phyloP scores from a whole-genome alignment of 1,140 invertebrate genomes.

The Cherax quadricarinatus region DNA sequence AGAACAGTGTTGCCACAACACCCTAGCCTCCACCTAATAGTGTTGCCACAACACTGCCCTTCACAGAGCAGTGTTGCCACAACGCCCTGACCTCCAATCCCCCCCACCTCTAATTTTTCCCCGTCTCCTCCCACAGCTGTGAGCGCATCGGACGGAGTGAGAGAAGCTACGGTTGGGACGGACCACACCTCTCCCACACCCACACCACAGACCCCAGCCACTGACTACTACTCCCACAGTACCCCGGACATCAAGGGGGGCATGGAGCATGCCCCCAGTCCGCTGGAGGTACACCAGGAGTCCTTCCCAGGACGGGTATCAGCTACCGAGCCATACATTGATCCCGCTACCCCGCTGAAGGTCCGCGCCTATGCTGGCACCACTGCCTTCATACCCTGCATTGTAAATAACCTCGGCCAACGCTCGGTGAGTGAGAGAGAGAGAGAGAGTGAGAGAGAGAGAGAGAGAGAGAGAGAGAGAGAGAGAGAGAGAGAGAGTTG shows the following conservation, averaged over 20 bases:
- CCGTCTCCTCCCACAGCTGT: background rate
- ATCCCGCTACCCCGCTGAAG: slow-evolving; percentile 41
- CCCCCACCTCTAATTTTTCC: too few relatives aligned
- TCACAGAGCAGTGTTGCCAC: too few relatives aligned
- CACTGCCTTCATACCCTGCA: slow-evolving; percentile 52
- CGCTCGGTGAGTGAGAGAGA: slow-evolving; percentile 31
- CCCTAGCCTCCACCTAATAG: background rate
- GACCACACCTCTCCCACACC: background rate
- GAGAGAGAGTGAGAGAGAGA: too few relatives aligned
- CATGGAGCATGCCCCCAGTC: background rate
- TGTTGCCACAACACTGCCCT: background rate
- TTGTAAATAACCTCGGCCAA: slow-evolving; percentile 48
- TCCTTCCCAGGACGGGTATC: slow-evolving; percentile 37
- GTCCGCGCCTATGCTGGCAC: slow-evolving; percentile 43
- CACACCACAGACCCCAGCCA: background rate
- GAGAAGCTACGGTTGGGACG: background rate
- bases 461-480: too few relatives aligned
- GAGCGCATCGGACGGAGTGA: slow-evolving; percentile 32
- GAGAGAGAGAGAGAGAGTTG: too few relatives aligned
- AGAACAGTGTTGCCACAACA: too few relatives aligned
- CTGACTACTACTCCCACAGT: background rate
- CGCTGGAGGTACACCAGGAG: slow-evolving; percentile 29
- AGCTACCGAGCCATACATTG: slow-evolving; percentile 51
- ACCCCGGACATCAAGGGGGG: background rate
- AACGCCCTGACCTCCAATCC: too few relatives aligned